Evolutionary conservation across 2,888 invertebrate genomes (phyloP), one percentile per base, ranked within the genome.

Genomic region (Tethea ocularis): DNA sequence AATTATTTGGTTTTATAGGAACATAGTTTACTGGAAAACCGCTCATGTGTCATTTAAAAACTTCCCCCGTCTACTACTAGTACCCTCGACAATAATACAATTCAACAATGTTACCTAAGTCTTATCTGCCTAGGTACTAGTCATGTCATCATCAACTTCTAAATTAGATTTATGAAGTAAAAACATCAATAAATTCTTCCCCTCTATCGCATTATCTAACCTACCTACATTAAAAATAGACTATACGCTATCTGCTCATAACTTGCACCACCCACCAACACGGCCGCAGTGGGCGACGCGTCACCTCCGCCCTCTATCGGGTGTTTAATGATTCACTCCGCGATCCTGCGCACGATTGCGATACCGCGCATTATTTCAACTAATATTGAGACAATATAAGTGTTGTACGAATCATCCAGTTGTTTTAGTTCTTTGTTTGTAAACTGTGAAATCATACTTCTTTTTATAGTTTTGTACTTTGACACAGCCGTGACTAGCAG

Each of bases 221-320:
- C 0, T 5, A n/a, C 4, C 3, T 60, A 61, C 10, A 13, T 62
- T 15, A 5, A 38, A 38, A 38, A n/a, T 22, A 22, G 2, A 1
- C 15, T 52, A 24, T n/a, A 8, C n/a, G 26, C 8, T 29, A 20
- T 20, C 22, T n/a, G 3, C 22, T 20, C 10, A 10, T 1, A 36
- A 41, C 61, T 67, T 60, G 59, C 13, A 15, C 61, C 58, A 17
- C 26, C 58, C 36, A 51, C 36, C 20, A 23, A 60, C 64, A 56
- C 64, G 68, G 69, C 65, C 75, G 72, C 68, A 62, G 73, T 69
- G 70, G 72, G 78, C 75, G 77, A 75, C 74, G 73, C 77, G 82
- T 85, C 86, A 85, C 82, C 82, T 78, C 77, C 70, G 77, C 80
- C 82, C 76, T 77, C 76, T 80, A 82, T 83, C 80, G 77, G 74